Percentiles rank a stretch among this genome's conserved stretches.
Evolutionary conservation across 2,888 invertebrate species (phyloP).

Genomic region (Lithophane socia): DNA sequence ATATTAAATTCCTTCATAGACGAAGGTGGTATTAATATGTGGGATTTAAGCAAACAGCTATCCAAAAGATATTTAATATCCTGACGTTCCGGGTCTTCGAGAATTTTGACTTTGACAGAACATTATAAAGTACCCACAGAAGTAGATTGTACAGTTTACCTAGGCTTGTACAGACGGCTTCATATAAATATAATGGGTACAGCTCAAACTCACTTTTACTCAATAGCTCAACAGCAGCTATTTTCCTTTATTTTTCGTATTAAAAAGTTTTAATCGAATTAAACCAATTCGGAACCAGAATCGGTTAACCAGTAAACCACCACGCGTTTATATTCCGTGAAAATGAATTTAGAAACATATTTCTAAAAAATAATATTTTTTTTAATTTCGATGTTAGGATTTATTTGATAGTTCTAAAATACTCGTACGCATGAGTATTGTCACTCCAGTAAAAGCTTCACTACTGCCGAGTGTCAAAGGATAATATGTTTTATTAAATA

Average conservation of each 20-base stretch:
- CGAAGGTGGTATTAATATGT: slow-evolving; percentile 46
- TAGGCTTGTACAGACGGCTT: not conserved
- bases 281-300: not conserved
- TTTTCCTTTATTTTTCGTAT: not conserved
- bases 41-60: slow-evolving; percentile 46
- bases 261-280: not conserved
- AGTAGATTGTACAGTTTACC: not conserved
- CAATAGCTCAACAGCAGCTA: no score
- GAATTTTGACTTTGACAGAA: slow-evolving; percentile 19
- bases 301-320: not conserved
- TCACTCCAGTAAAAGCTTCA: no score
- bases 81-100: slow-evolving; percentile 7
- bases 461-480: no score
- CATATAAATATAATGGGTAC: not conserved
- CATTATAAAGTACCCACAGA: not conserved
- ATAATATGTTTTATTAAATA: no score
- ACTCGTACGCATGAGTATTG: no score
- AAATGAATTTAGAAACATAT: not conserved
- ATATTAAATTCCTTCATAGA: slow-evolving; percentile 61
- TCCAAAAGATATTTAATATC: slow-evolving; percentile 57
- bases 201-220: not conserved
- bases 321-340: not conserved
- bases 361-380: no score
- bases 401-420: no score
- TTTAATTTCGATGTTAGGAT: no score